Percentiles rank a stretch among this genome's conserved stretches.
These are phyloP conservation scores for Ophioninae sp. DNA, from an alignment of 2,888 invertebrate species.

Conservation along the genomic window DNA sequence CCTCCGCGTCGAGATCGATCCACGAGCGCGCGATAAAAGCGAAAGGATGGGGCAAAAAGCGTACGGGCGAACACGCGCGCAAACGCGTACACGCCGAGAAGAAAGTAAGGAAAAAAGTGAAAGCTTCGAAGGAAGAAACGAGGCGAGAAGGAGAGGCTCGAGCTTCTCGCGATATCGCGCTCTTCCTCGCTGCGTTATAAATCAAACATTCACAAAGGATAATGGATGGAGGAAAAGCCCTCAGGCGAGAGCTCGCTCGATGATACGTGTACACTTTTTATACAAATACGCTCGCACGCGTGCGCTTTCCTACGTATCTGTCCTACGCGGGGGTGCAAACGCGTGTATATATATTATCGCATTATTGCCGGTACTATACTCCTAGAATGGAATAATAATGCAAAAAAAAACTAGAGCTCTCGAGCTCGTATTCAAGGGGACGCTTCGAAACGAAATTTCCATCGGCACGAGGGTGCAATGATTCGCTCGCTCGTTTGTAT, in stretches of 20 bases:
- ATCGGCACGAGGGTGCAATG: conserved; percentile 32
- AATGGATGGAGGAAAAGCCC: conserved; percentile 65
- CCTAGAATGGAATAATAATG: conserved; percentile 53
- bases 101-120: conserved; percentile 1
- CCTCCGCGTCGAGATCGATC: conserved; percentile 17
- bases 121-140: conserved; percentile 15
- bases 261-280: conserved; percentile 55
- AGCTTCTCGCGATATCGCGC: conserved; percentile 60
- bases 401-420: conserved; percentile 41
- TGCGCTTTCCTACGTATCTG: background rate
- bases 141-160: conserved; percentile 42
- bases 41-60: conserved; percentile 7
- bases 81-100: background rate
- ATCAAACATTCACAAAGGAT: conserved; percentile 68
- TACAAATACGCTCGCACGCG: conserved; percentile 26
- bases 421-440: conserved; percentile 5
- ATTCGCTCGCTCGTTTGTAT: background rate
- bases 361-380: conserved; percentile 56
- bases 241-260: conserved; percentile 50
- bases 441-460: conserved; percentile 44
- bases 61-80: background rate
- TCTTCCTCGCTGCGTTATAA: conserved; percentile 64
- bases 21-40: conserved; percentile 21
- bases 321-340: too few relatives aligned
- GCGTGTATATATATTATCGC: background rate